Evolutionary conservation across 2,113 vertebrate species (phyloP).

Genomic region (Nycticryphes semicollaris): DNA sequence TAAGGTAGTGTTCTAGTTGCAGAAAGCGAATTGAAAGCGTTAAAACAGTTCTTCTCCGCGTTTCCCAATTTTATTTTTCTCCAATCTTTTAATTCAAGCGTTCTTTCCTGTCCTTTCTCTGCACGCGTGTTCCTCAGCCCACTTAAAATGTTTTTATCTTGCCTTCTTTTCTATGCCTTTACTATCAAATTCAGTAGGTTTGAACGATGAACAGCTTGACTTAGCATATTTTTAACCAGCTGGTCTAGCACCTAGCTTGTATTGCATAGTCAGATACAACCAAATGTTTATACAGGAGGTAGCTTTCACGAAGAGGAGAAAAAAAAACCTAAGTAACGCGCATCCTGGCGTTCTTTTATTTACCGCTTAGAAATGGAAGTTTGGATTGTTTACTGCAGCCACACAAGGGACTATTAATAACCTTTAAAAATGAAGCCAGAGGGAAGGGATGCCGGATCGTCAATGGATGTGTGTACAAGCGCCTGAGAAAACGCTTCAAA

Average conservation of each 20-base stretch:
- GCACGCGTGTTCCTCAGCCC: slow-evolving; percentile 47
- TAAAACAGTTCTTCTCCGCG: slow-evolving; percentile 24
- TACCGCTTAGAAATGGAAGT: slow-evolving; percentile 72
- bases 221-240: slow-evolving; percentile 87
- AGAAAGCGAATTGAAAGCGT: background rate
- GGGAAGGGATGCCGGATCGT: slow-evolving; percentile 55
- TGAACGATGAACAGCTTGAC: slow-evolving; percentile 82
- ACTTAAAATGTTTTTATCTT: slow-evolving; percentile 78
- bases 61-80: slow-evolving; percentile 44
- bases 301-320: slow-evolving; percentile 76
- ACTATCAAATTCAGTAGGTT: slow-evolving; percentile 79
- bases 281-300: slow-evolving; percentile 86
- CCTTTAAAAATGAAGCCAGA: slow-evolving; percentile 51
- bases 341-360: slow-evolving; percentile 69
- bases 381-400: slow-evolving; percentile 70
- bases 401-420: slow-evolving; percentile 74
- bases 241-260: slow-evolving; percentile 85
- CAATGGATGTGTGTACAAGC: background rate
- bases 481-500: slow-evolving; percentile 15
- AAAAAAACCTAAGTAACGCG: slow-evolving; percentile 67
- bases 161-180: slow-evolving; percentile 78
- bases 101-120: slow-evolving; percentile 55
- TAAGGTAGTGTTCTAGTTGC: background rate
- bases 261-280: slow-evolving; percentile 83
- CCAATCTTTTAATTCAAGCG: slow-evolving; percentile 27